phyloP scores from a whole-genome alignment of 1,140 invertebrate genomes.

The Drosophila willistoni region DNA sequence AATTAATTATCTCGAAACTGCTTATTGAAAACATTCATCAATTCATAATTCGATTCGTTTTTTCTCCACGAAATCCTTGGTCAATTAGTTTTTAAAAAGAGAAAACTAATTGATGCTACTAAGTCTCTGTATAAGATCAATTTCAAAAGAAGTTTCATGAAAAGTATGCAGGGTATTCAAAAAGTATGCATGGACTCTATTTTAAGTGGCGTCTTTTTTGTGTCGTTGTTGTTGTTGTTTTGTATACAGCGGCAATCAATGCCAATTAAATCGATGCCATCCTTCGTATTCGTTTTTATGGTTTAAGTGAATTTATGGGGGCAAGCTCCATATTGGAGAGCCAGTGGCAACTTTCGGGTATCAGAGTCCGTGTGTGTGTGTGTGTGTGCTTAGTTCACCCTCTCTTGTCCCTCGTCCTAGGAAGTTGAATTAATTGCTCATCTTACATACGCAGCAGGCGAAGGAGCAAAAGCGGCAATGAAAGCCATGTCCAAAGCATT shows the following conservation, averaged over 20 bases:
- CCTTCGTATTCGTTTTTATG: conserved; percentile 16
- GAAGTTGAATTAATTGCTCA: conserved; percentile 29
- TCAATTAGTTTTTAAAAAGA: no score
- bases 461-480: not conserved
- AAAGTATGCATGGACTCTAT: not conserved
- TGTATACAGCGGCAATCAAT: conserved; percentile 9
- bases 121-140: no score
- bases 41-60: no score
- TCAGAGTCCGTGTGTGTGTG: not conserved
- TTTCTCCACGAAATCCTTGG: no score
- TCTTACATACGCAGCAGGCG: conserved; percentile 13
- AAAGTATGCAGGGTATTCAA: not conserved
- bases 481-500: conserved; percentile 14
- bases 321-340: not conserved
- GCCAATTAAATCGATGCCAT: conserved; percentile 26
- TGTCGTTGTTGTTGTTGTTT: not conserved
- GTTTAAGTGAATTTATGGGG: conserved; percentile 24
- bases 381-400: conserved; percentile 12
- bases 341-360: not conserved
- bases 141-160: no score
- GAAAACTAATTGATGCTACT: no score
- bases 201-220: not conserved
- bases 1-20: no score
- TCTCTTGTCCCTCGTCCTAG: not conserved
- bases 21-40: no score